Percentiles rank a stretch among this genome's conserved stretches.
These are phyloP conservation scores for Yponomeuta malinellus DNA, from an alignment of 2,888 invertebrate species.

Conservation along the genomic window DNA sequence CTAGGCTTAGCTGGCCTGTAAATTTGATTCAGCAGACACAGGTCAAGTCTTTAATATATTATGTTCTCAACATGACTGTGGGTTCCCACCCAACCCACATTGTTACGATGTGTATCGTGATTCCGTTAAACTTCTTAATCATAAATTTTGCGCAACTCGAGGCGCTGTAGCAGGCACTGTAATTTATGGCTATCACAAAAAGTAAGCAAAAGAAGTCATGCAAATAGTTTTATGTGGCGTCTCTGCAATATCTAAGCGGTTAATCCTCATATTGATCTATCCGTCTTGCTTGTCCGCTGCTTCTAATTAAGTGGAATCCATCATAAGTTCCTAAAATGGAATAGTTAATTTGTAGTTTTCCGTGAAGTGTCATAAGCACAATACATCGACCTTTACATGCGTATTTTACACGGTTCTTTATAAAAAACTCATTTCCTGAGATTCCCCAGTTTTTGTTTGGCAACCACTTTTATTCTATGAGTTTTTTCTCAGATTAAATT, in stretches of 20 bases:
- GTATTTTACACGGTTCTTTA: too few relatives aligned
- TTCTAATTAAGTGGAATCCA: neutral
- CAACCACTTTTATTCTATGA: too few relatives aligned
- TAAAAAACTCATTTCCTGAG: too few relatives aligned
- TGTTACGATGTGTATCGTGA: too few relatives aligned
- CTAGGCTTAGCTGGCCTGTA: too few relatives aligned
- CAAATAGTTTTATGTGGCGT: conserved; percentile 22
- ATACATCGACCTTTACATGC: too few relatives aligned
- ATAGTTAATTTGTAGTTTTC: too few relatives aligned
- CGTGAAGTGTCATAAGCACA: too few relatives aligned
- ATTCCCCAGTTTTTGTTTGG: too few relatives aligned
- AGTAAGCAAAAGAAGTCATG: conserved; percentile 46
- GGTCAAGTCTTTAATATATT: neutral
- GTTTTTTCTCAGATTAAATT: too few relatives aligned
- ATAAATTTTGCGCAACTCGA: conserved; percentile 33
- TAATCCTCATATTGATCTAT: neutral
- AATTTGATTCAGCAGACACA: neutral
- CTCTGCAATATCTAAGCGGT: neutral
- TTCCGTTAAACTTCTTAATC: conserved; percentile 48
- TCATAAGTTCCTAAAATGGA: neutral
- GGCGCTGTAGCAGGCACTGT: conserved; percentile 40
- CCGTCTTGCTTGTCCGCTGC: neutral
- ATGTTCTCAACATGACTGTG: neutral
- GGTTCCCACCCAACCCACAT: neutral
- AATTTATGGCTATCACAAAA: conserved; percentile 58